Evolutionary conservation across 2,888 invertebrate genomes (phyloP), one percentile per base, ranked within the genome.

Genomic region (Rhagonycha lutea): DNA sequence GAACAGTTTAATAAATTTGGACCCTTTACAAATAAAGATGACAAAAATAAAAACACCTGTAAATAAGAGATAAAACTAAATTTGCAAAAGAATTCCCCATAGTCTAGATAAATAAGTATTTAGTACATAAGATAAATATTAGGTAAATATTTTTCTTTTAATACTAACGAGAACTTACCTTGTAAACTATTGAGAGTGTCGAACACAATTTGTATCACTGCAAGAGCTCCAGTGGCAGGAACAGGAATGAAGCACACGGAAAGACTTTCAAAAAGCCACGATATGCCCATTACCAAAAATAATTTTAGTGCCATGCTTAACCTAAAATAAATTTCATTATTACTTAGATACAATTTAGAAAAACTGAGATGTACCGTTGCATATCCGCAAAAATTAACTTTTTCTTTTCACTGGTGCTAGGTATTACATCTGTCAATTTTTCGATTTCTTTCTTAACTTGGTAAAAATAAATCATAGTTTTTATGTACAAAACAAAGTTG

Each of bases 251-350:
- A 86, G 26, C 92, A 79, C 1, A 91, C 91, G 4, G 94, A 92
- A 11, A 92, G 83, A 5, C 93, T 87, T 86, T 94, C 94, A 67
- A 92, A 89, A 3, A 92, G 87, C 93, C 94, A 95, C 0, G 92
- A 91, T 0, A 94, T 91, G 0, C 95, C 95, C 95, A 95, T 95
- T 67, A 95, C 94, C 77, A 94, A 88, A 88, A 94, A 94, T 0
- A 95, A 87, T 84, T 95, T 95, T 0, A 92, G 89, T 75, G 93
- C 94, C 88, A 95, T 90, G 29, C 91, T 87, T 80, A 94, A 92
- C 84, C 94, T 93, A 86, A 69, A 88, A 88, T 73, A 74, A 71
- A 68, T 26, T 68, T 69, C 72, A 65, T 65, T 67, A 60, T 14
- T 14, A 47, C n/a, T 14, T n/a, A 8, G 18, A 72, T 65, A 62